These are phyloP conservation scores for Ursus arctos DNA, from an alignment of 2,113 vertebrate species.

Conservation along the genomic window DNA sequence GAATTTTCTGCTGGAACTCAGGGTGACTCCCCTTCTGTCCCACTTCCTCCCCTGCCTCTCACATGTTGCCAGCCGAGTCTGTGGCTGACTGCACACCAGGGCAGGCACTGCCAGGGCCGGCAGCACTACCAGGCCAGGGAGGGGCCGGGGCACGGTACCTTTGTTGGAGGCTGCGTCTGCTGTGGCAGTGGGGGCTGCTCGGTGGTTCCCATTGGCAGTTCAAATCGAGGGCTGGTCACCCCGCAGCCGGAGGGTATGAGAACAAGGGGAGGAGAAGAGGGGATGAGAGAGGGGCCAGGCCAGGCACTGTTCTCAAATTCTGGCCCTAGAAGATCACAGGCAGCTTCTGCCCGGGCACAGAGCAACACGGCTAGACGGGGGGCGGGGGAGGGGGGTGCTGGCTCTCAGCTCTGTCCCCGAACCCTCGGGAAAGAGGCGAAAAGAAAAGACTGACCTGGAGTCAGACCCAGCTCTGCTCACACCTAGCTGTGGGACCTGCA, in stretches of 20 bases:
- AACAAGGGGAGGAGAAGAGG: constrained; percentile 39
- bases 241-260: constrained; percentile 54
- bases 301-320: neutral
- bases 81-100: neutral
- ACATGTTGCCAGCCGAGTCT: neutral
- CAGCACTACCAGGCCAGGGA: neutral
- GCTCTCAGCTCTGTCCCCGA: neutral
- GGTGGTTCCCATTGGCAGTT: constrained; percentile 97
- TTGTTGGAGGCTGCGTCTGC: constrained; percentile 93
- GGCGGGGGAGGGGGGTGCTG: rapidly evolving
- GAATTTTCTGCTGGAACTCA: neutral
- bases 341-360: neutral
- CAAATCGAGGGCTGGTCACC: constrained; percentile 95
- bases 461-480: neutral
- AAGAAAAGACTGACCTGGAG: neutral
- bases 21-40: neutral
- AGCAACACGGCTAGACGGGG: rapidly evolving
- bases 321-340: neutral
- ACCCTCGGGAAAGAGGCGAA: neutral
- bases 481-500: neutral
- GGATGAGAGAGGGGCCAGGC: neutral
- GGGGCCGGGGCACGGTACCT: constrained; percentile 87
- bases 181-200: constrained; percentile 97
- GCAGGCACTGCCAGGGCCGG: neutral
- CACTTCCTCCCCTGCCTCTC: neutral